Base-by-base conservation (phyloP, 2,888 invertebrate genomes). In the Listrodromus nycthemerus region DNA sequence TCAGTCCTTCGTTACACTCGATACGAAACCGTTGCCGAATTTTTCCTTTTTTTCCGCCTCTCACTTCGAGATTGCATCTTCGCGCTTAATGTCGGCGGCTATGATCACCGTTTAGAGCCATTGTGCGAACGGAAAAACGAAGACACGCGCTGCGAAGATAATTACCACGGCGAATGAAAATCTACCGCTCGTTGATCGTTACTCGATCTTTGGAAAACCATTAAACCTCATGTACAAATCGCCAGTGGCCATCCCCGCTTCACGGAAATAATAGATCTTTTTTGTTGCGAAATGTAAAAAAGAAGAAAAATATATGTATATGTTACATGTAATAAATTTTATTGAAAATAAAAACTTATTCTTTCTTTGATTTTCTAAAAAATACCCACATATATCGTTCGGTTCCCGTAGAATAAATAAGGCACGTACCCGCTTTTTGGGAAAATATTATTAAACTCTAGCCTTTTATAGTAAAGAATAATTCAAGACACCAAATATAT, bases 81-180 rank as follows among this genome's bases (percentile, higher is more conserved):
- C n/a, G 24, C n/a, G 52, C 65, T 55, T 73, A 67, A 74, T 65
- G 55, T 65, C 65, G 77, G 48, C 33, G 73, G 41, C 80, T 58
- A 84, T 84, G 80, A 84, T 80, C 69, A 84, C 67, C 80, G 77
- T 84, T 58, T 16, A 73, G n/a, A 74, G 21, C 55, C 65, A 74
- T 80, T 77, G 66, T 76, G 30, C 37, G 27, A 16, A 45, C 41
- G 69, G 45, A 66, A 65, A 58, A 74, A 69, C 66, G 77, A 77
- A 45, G 41, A 45, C 16, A 45, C 13, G 41, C 21, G 50, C 21
- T 16, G 67, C 48, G 21, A 63, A 82, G 70, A 74, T 27, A 76
- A 55, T 33, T 63, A 19, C 16, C 33, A 52, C 13, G 37, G 30
- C 67, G 10, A 48, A 71, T 45, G 79, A 76, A 67, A 77, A 74